Conservation (phyloP, 2,888 invertebrate species). For the Charanyca ferruginea region DNA sequence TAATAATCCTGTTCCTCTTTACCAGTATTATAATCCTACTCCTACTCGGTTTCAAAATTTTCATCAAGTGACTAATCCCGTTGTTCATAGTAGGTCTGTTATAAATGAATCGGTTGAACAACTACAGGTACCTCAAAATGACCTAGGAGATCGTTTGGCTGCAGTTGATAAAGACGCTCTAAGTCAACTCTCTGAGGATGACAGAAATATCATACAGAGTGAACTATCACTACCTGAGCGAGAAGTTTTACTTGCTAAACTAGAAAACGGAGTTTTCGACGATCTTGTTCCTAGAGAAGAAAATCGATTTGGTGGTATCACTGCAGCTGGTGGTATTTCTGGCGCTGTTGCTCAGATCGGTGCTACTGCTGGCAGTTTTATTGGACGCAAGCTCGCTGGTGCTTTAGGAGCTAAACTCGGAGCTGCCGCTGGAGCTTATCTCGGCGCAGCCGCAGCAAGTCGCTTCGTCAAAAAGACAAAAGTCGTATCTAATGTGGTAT, state of each 20-base stretch:
- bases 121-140: not conserved
- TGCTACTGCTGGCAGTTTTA: conserved; percentile 30
- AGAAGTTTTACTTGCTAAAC: conserved; percentile 14
- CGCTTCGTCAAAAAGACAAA: conserved; percentile 18
- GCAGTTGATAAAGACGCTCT: conserved; percentile 33
- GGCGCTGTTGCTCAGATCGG: conserved; percentile 15
- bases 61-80: not conserved
- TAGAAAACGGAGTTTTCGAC: conserved; percentile 25
- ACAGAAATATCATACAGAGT: conserved; percentile 19
- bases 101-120: not conserved
- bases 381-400: conserved; percentile 40
- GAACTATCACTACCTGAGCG: conserved; percentile 14
- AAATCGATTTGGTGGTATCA: conserved; percentile 30
- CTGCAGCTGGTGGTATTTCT: not conserved
- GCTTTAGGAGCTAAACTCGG: conserved; percentile 32
- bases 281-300: conserved; percentile 11
- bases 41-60: not conserved
- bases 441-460: conserved; percentile 32
- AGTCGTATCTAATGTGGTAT: not conserved
- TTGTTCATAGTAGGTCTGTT: not conserved
- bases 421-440: conserved; percentile 45
- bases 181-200: conserved; percentile 16
- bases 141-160: conserved; percentile 14
- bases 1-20: not conserved
- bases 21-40: not conserved